Base-by-base conservation (phyloP, 2,113 vertebrate species). In the Pica pica region DNA sequence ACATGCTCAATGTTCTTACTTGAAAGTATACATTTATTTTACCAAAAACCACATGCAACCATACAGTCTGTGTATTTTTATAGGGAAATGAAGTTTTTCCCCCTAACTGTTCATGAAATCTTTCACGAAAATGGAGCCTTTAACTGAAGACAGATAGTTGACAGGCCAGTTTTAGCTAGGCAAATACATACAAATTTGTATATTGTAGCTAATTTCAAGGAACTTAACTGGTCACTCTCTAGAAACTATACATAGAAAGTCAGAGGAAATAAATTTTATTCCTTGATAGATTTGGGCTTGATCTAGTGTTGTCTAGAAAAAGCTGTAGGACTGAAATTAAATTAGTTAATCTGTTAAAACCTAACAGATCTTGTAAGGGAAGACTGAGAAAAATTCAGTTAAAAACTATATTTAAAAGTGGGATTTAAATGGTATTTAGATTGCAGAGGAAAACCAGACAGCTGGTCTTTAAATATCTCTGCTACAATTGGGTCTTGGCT, bases 51-150 rank as follows among this genome's bases (percentile, higher is more conserved):
- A 46, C 61, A 49, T 11, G 11, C 19, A 87, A 8, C 31, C 7
- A 11, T 13, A 53, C 3, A n/a, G 7, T 30, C 37, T 27, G 6
- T 28, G 2, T 41, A 16, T 4, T 44, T 73, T 67, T n/a, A 44
- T 22, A 59, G 7, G 13, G 7, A 30, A n/a, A 5, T 59, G 1
- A 21, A 11, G 46, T 55, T 52, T 7, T 3, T 0, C 0, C 5
- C 7, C 11, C 20, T 10, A 30, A 28, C 6, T 13, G 6, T 46
- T 91, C 2, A 28, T 23, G 5, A 52, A 59, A 24, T 41, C 10
- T 80, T 67, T 42, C 2, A 4, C 49, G 26, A 67, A 85, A 82
- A 61, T 28, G 5, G 20, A 79, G 4, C 4, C 3, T 75, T 60
- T 80, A 81, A 67, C 3, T 83, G 39, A 30, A 79, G 22, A 23